phyloP scores from a whole-genome alignment of 2,797 vertebrate species.

The Sphenodon punctatus region DNA sequence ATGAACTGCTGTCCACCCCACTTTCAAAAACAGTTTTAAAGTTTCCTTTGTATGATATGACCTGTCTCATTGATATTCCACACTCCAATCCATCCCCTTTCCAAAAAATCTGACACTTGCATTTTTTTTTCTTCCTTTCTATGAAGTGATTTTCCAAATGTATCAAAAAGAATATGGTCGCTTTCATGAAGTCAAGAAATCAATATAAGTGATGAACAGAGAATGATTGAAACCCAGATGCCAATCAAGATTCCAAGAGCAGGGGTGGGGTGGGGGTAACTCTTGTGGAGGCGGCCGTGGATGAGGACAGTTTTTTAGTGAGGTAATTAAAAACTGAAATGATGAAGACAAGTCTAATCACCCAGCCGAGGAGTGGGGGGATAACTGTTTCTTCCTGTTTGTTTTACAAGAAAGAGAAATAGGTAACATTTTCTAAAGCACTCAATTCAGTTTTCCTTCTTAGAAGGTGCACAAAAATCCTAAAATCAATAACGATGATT shows the following conservation, averaged over 20 bases:
- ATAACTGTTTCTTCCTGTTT: neutral
- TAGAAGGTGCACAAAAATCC: neutral
- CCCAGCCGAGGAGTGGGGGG: neutral
- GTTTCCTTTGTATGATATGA: neutral
- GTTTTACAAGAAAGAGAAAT: too few relatives aligned
- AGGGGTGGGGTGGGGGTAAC: neutral
- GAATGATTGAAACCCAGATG: neutral
- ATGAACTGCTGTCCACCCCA: neutral
- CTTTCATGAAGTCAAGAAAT: slow-evolving; percentile 20
- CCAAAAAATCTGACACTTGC: neutral
- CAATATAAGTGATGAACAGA: neutral
- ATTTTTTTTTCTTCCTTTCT: neutral
- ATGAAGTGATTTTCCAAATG: neutral
- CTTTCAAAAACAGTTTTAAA: neutral
- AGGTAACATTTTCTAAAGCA: too few relatives aligned
- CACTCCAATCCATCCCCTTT: neutral
- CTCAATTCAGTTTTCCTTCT: neutral
- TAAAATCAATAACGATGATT: too few relatives aligned
- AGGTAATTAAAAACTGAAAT: neutral
- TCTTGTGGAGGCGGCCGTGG: neutral
- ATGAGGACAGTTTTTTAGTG: neutral
- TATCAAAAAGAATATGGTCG: slow-evolving; percentile 7
- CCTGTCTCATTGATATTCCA: neutral
- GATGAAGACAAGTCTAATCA: neutral
- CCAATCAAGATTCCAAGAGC: neutral